Evolutionary conservation across 2,888 invertebrate species (phyloP).

Genomic region (Nezara viridula): DNA sequence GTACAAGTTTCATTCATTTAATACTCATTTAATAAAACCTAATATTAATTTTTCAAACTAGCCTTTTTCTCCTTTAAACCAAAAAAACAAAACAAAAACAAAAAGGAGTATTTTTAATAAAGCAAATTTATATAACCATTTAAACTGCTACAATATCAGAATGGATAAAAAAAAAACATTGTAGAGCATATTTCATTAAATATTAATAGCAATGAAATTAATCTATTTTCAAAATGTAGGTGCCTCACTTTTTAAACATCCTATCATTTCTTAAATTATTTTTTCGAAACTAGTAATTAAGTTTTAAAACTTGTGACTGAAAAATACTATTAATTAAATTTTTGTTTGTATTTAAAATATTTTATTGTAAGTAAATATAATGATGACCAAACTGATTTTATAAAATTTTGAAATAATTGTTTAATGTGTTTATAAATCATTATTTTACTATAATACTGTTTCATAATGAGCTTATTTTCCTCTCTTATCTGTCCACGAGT

Average conservation of each 20-base stretch:
- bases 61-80: not conserved
- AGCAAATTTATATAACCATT: not conserved
- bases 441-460: conserved; percentile 16
- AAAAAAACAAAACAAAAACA: not conserved
- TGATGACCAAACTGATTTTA: not conserved
- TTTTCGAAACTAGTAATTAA: not conserved
- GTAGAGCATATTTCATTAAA: not conserved
- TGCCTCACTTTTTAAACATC: not conserved
- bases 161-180: not conserved
- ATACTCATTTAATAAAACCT: no score
- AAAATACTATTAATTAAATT: not conserved
- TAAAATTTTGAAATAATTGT: not conserved
- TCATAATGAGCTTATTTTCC: not conserved
- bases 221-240: not conserved
- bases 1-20: no score
- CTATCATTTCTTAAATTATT: no score
- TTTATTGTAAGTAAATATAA: not conserved
- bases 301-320: not conserved
- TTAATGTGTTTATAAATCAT: not conserved
- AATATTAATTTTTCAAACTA: not conserved
- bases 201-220: not conserved
- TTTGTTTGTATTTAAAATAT: not conserved
- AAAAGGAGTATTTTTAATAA: not conserved
- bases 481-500: not conserved
- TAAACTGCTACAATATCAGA: not conserved